Percentiles rank a stretch among this genome's conserved stretches.
phyloP scores from a whole-genome alignment of 2,888 invertebrate genomes.

The Caenorhabditis macrosperma region DNA sequence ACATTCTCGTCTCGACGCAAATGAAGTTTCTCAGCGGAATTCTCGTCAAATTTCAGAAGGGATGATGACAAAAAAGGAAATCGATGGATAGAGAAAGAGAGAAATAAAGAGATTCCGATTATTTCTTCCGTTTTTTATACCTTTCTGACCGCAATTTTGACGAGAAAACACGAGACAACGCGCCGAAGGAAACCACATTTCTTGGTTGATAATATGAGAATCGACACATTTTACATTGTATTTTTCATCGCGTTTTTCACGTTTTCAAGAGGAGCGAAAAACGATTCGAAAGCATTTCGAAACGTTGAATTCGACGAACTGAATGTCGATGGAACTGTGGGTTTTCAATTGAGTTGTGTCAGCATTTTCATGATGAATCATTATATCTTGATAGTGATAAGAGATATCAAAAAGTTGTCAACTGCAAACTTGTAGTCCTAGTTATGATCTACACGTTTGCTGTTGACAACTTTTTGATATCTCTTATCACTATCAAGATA shows the following conservation, averaged over 20 bases:
- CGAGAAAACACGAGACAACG: too few species aligned
- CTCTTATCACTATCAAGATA: too few species aligned
- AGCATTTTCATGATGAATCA: too few species aligned
- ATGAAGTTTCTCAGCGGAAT: conserved; percentile 57
- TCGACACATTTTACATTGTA: conserved; percentile 7
- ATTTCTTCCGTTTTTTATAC: not conserved
- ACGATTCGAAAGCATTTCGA: not conserved
- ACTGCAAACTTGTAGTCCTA: too few species aligned
- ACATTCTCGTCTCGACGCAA: conserved; percentile 52
- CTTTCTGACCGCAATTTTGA: conserved; percentile 3
- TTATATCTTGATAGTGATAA: too few species aligned
- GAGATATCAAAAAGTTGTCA: too few species aligned
- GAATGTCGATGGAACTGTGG: too few species aligned
- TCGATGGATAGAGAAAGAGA: not conserved
- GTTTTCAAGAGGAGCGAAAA: too few species aligned
- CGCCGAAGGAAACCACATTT: conserved; percentile 1
- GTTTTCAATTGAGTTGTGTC: too few species aligned
- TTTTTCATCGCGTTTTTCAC: not conserved
- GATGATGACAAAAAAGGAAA: not conserved
- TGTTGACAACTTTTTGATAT: too few species aligned
- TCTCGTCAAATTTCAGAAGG: conserved; percentile 42
- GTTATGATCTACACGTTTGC: too few species aligned
- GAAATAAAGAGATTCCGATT: not conserved
- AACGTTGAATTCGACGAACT: not conserved
- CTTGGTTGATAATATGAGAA: conserved; percentile 1